Evolutionary conservation across 2,888 invertebrate genomes (phyloP).

Genomic region (Ennomos erosarius): DNA sequence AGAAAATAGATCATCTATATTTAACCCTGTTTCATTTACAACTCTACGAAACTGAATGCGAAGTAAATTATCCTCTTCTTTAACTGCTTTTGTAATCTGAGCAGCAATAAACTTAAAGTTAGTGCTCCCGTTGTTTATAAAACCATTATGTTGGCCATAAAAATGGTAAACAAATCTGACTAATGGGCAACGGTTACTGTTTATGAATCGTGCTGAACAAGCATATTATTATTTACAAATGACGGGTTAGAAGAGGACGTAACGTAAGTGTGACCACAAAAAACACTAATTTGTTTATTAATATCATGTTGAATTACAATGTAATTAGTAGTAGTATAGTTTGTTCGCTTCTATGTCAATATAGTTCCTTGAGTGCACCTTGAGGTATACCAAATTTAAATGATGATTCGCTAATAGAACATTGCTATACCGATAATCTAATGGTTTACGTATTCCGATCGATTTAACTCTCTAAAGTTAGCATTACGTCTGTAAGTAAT

Average conservation of each 20-base stretch:
- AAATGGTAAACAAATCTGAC: conserved; percentile 64
- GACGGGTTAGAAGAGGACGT: background rate
- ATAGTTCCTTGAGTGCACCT: no score
- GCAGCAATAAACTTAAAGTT: conserved; percentile 41
- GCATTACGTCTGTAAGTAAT: no score
- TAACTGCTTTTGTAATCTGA: conserved; percentile 42
- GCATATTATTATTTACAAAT: background rate
- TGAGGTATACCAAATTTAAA: no score
- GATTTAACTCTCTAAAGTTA: no score
- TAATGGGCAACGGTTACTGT: conserved; percentile 53
- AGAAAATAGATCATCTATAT: background rate
- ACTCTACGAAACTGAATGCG: conserved; percentile 9
- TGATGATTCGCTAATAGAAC: no score
- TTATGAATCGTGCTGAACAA: conserved; percentile 48
- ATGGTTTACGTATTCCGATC: no score
- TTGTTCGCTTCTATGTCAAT: no score
- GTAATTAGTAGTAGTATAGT: no score
- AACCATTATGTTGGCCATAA: conserved; percentile 60
- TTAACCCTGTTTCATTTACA: conserved; percentile 5
- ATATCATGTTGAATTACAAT: no score
- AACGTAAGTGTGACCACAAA: background rate
- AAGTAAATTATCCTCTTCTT: conserved; percentile 29
- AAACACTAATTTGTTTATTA: background rate
- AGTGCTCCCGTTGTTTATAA: conserved; percentile 54
- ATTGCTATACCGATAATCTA: no score